These are phyloP conservation scores for Cerceris rybyensis DNA, from an alignment of 2,888 invertebrate species.

Conservation along the genomic window DNA sequence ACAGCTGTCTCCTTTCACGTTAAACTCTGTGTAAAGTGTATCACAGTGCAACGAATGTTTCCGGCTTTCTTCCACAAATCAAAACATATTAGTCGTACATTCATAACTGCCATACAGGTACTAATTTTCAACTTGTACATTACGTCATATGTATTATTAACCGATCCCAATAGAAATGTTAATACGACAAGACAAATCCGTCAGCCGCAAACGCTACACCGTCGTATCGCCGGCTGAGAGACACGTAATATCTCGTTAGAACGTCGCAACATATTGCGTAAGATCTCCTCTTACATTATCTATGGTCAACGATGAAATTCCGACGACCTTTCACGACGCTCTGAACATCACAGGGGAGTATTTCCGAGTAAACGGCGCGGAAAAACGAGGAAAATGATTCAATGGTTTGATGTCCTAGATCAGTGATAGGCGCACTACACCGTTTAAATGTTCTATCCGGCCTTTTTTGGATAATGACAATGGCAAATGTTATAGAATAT, in stretches of 20 bases:
- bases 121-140: constrained; percentile 42
- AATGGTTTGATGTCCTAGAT: no score
- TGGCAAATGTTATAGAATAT: no score
- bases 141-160: constrained; percentile 26
- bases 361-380: no score
- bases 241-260: constrained; percentile 1
- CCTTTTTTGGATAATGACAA: no score
- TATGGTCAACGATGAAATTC: constrained; percentile 3
- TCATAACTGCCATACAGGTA: constrained; percentile 21
- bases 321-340: not conserved
- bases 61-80: not conserved
- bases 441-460: no score
- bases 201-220: constrained; percentile 25
- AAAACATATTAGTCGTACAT: constrained; percentile 34
- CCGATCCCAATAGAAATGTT: constrained; percentile 26
- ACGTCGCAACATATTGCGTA: constrained; percentile 13
- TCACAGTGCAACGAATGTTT: not conserved
- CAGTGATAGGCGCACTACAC: no score
- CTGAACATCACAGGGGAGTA: not conserved
- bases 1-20: not conserved
- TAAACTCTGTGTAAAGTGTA: not conserved
- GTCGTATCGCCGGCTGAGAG: not conserved
- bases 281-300: not conserved
- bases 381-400: no score
- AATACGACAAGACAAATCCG: constrained; percentile 19